These are phyloP conservation scores for Augochlora pura DNA, from an alignment of 1,140 invertebrate genomes.

Conservation along the genomic window DNA sequence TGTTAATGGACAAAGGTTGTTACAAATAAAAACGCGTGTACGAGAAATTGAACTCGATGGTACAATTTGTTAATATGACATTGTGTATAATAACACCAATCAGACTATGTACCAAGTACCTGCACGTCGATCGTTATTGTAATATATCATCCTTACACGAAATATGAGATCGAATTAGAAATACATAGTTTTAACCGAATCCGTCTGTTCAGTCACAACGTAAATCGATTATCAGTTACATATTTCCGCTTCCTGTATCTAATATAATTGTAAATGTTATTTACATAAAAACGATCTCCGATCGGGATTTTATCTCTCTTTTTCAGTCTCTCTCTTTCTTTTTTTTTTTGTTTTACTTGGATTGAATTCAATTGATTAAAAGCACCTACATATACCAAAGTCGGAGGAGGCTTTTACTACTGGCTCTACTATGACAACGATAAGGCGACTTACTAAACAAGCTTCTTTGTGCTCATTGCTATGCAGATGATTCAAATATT, in stretches of 20 bases:
- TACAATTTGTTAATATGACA: constrained; percentile 47
- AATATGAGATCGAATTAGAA: constrained; percentile 62
- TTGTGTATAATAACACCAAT: constrained; percentile 53
- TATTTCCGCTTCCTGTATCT: constrained; percentile 59
- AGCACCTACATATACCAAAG: constrained; percentile 13
- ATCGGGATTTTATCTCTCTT: constrained; percentile 11
- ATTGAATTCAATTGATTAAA: constrained; percentile 29
- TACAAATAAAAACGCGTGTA: constrained; percentile 8
- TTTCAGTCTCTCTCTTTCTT: too few relatives aligned
- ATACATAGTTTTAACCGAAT: constrained; percentile 59
- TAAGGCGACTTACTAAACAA: constrained; percentile 78
- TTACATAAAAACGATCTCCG: constrained; percentile 30
- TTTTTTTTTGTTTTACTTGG: not conserved
- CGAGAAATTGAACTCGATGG: constrained; percentile 47
- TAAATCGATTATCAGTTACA: constrained; percentile 49
- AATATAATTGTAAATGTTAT: constrained; percentile 54
- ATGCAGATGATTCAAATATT: constrained; percentile 91
- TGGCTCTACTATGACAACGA: constrained; percentile 19
- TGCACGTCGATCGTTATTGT: constrained; percentile 54
- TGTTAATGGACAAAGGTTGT: constrained; percentile 44
- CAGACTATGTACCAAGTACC: constrained; percentile 62
- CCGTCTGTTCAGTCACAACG: constrained; percentile 50
- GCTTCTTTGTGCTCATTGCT: constrained; percentile 86
- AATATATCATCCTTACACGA: constrained; percentile 62
- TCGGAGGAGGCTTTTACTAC: constrained; percentile 28